These are phyloP conservation scores for Coboldia fuscipes DNA, from an alignment of 1,140 invertebrate genomes.

Conservation along the genomic window DNA sequence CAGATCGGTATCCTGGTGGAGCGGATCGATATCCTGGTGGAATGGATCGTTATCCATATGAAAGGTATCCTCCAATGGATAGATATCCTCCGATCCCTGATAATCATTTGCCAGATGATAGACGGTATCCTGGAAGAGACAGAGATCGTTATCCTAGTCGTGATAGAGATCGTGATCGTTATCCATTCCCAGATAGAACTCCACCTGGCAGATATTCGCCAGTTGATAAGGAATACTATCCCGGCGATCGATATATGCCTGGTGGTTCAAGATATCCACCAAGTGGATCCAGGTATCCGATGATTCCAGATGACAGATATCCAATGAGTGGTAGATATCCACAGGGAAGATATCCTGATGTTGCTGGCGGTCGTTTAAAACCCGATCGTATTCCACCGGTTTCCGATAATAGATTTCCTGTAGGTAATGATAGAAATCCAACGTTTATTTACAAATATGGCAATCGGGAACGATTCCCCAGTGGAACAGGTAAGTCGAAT, in stretches of 20 bases:
- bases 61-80: conserved; percentile 8
- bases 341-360: conserved; percentile 12
- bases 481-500: conserved; percentile 12
- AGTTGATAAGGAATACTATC: conserved; percentile 4
- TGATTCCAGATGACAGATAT: conserved; percentile 22
- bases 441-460: conserved; percentile 21
- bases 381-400: conserved; percentile 9
- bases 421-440: conserved; percentile 19
- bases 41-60: conserved; percentile 5
- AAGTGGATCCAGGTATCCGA: conserved; percentile 8
- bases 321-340: conserved; percentile 18
- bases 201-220: conserved; percentile 23
- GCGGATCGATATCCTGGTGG: conserved; percentile 13
- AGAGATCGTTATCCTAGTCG: conserved; percentile 8
- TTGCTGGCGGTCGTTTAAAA: conserved; percentile 8
- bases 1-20: conserved; percentile 13
- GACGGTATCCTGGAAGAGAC: conserved; percentile 11
- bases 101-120: too few relatives aligned
- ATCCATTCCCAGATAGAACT: conserved; percentile 12
- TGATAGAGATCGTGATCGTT: conserved; percentile 3
- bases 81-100: conserved; percentile 1
- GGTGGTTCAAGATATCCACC: conserved; percentile 9
- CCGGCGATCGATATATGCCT: conserved; percentile 15
- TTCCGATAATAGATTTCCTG: conserved; percentile 18
- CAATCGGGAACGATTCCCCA: conserved; percentile 7